Conservation (phyloP, 1,140 invertebrate genomes). For the Drosophila suzukii region DNA sequence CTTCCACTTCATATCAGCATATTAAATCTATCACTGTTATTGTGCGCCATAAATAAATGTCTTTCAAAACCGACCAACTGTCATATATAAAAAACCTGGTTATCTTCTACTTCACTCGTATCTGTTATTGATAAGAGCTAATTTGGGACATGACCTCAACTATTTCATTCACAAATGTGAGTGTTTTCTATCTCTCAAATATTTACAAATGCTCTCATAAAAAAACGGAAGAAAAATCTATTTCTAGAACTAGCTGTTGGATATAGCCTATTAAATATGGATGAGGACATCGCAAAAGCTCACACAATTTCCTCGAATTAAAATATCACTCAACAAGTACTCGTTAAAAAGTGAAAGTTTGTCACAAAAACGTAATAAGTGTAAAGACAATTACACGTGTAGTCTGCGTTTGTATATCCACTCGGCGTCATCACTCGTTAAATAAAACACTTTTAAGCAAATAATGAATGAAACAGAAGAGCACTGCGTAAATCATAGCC, state of each 20-base stretch:
- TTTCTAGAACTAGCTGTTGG: neutral
- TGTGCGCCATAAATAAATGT: neutral
- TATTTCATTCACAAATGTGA: neutral
- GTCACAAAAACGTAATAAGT: constrained; percentile 39
- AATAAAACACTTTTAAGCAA: constrained; percentile 18
- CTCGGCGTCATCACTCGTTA: constrained; percentile 11
- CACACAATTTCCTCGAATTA: constrained; percentile 4
- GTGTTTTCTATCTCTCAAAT: neutral
- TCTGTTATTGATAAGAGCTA: constrained; percentile 34
- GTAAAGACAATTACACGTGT: constrained; percentile 33
- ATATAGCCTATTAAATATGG: neutral
- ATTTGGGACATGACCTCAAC: constrained; percentile 41
- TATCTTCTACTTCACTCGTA: constrained; percentile 17
- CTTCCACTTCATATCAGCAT: neutral
- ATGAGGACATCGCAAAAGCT: constrained; percentile 16
- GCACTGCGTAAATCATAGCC: constrained; percentile 3
- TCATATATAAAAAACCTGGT: constrained; percentile 19
- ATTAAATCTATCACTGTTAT: neutral
- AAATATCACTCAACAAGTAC: constrained; percentile 10
- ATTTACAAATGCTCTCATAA: neutral
- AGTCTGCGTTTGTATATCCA: constrained; percentile 8
- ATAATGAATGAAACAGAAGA: constrained; percentile 7
- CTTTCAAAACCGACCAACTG: constrained; percentile 12
- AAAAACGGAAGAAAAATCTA: neutral
- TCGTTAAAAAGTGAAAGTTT: constrained; percentile 46